Conservation (phyloP, 2,888 invertebrate species). For the Holacanthella duospinosa region DNA sequence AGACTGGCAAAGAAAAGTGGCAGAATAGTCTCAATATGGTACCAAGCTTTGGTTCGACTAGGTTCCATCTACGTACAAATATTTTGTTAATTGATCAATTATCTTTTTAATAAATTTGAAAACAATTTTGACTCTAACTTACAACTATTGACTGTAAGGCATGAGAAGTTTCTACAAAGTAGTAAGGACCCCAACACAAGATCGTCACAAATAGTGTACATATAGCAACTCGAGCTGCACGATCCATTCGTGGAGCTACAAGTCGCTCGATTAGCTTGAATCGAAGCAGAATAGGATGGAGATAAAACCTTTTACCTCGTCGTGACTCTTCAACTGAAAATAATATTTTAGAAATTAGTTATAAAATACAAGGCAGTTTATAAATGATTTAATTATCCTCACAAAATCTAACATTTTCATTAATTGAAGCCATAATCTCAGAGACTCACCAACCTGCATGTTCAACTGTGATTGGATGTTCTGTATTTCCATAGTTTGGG, state of each 20-base stretch:
- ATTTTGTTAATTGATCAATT: neutral
- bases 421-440: no score
- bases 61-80: neutral
- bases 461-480: neutral
- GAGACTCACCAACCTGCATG: no score
- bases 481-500: neutral
- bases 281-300: constrained; percentile 19
- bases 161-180: constrained; percentile 15
- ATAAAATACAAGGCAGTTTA: neutral
- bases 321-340: neutral
- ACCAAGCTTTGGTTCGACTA: neutral
- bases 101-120: neutral
- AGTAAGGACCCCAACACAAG: constrained; percentile 25
- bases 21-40: constrained; percentile 10
- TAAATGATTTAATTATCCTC: neutral
- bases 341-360: neutral
- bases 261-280: constrained; percentile 27
- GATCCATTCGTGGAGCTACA: constrained; percentile 18
- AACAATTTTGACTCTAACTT: neutral
- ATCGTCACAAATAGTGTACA: constrained; percentile 22
- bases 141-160: constrained; percentile 15
- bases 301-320: neutral
- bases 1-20: constrained; percentile 21
- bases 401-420: neutral
- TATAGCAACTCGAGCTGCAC: constrained; percentile 26